Evolutionary conservation across 2,797 vertebrate species (phyloP), one percentile per base, ranked within the genome.

Genomic region (Bradypodion ventrale): DNA sequence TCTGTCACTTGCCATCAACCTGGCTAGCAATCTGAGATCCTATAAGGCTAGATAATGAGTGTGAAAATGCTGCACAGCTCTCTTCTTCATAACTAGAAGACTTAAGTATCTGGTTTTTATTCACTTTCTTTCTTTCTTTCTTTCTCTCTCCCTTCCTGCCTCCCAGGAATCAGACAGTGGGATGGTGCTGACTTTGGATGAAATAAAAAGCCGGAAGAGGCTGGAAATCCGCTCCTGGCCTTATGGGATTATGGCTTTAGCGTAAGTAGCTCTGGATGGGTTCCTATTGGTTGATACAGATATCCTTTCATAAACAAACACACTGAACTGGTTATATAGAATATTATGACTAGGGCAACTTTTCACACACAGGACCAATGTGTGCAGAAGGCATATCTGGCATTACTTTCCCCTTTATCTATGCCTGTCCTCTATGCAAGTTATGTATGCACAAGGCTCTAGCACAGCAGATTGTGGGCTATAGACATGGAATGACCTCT

Each of bases 231-330:
- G 97, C 75, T 96, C 97, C 40, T 96, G 96, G 95, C 97, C 97
- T 32, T 96, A 97, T 15, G 98, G 97, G 94, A 97, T 98, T 93
- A 97, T 98, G 95, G 96, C 97, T 87, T 93, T 98, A 83, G 97
- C 96, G 98, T 98, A 94, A 95, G 98, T 98, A 93, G 83, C 9
- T 84, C 60, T 35, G 29, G 37, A 56, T 25, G 0, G 13, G 2
- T 40, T 16, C 7, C 44, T 80, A 77, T 23, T 9, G 0, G 44
- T 69, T 32, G 1, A 19, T 5, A 1, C 3, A 37, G 0, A 32
- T 59, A 21, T 32, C 15, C 25, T 40, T 21, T 56, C 27, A 29
- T n/a, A 19, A 21, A 27, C 12, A 15, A 56, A 19, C 52, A 56
- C 5, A 19, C 21, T 56, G 13, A 21, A 56, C 52, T 56, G 19